A percentile compares a stretch with the other conserved stretches of the same genome.
phyloP scores from a whole-genome alignment of 2,888 invertebrate genomes.

The Eupithecia abbreviata region DNA sequence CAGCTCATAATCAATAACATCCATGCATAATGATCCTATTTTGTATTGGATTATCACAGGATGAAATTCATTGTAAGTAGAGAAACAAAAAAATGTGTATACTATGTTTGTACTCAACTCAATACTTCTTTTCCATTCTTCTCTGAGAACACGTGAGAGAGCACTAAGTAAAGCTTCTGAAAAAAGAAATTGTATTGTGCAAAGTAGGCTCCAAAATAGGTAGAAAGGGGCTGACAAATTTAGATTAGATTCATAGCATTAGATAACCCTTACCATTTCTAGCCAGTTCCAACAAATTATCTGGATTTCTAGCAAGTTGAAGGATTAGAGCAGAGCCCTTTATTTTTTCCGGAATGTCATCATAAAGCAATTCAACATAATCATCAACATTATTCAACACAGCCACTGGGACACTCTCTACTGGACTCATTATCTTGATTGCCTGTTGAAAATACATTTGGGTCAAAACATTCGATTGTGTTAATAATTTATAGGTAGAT shows the following conservation, averaged over 20 bases:
- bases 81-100: conserved; percentile 98
- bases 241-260: neutral
- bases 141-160: conserved; percentile 95
- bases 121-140: conserved; percentile 98
- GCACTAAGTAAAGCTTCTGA: conserved; percentile 97
- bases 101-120: conserved; percentile 98
- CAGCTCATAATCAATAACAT: conserved; percentile 97
- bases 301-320: conserved; percentile 95
- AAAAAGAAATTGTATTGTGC: conserved; percentile 43
- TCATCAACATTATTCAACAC: conserved; percentile 94
- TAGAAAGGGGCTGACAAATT: neutral
- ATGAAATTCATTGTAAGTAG: conserved; percentile 97
- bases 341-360: conserved; percentile 96
- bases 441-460: conserved; percentile 1
- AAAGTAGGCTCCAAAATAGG: neutral
- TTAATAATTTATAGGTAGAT: neutral
- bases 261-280: conserved; percentile 89
- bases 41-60: conserved; percentile 97
- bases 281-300: conserved; percentile 96
- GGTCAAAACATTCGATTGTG: neutral
- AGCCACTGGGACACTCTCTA: conserved; percentile 84
- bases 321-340: conserved; percentile 95
- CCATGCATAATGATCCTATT: conserved; percentile 98
- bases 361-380: conserved; percentile 98
- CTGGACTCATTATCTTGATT: conserved; percentile 68